Evolutionary conservation across 2,797 vertebrate genomes (phyloP), one percentile per base, ranked within the genome.

Genomic region (Todus mexicanus): DNA sequence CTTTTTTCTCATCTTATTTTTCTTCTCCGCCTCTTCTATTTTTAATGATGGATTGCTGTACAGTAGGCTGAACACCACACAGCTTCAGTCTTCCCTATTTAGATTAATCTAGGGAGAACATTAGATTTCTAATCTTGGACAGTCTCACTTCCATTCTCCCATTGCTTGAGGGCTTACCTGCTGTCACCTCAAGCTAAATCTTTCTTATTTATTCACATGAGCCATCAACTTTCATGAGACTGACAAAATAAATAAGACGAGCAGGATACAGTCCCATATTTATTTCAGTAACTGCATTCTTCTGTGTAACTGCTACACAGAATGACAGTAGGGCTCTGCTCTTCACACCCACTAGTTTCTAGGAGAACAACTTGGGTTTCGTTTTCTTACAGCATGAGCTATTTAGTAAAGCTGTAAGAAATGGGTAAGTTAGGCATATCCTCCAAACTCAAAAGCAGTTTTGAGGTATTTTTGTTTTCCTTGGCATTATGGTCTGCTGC

Each of bases 11-110:
- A 84, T 84, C 53, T 84, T 84, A 82, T 94, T 78, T 94, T 95
- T 91, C 74, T 89, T 94, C 87, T 94, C 78, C 29, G 0, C 71
- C 92, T 94, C 70, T 79, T 96, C 90, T 91, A 89, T 96, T 95
- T 96, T 94, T 96, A 93, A 95, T 95, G 89, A 93, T 70, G 45
- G 70, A 87, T 92, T 92, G 56, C 82, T 90, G 66, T 86, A 86
- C 79, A 89, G 87, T 81, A 95, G 73, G 70, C 53, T 96, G 93
- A 95, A 84, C 66, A 86, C 56, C 59, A 66, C 29, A 65, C 37
- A 84, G 59, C 48, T 92, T 91, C 82, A 92, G 78, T 88, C 79
- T 95, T 94, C 63, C 48, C 43, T 93, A 78, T 89, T 92, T 90
- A 93, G 91, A 94, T 92, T 92, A 93, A 95, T 83, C 79, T 81